Evolutionary conservation across 2,113 vertebrate genomes (phyloP), one percentile per base, ranked within the genome.

Genomic region (Otocyon megalotis): DNA sequence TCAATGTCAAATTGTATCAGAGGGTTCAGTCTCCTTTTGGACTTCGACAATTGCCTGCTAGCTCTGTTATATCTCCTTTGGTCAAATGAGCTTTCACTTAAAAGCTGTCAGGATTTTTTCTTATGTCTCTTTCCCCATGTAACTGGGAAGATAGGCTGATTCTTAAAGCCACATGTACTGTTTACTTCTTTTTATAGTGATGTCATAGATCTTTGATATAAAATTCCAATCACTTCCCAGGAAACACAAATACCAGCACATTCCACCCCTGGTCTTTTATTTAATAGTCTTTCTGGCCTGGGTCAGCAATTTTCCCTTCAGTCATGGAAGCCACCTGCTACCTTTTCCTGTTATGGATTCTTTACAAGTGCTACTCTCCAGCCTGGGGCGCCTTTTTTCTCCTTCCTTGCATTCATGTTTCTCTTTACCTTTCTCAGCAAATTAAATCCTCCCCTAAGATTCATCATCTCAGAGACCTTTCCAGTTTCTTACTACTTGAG

Each of bases 1-100:
- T 98, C 97, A 90, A n/a, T 97, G 96, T 98, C 97, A 93, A 60
- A 76, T 94, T 96, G 53, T 63, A 95, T 96, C 89, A 94, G 81
- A 93, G 60, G 26, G 76, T 63, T 96, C 7, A 58, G 85, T 93
- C 79, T 96, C 35, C 32, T 80, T 76, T 94, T 95, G 91, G 65
- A 94, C 74, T 8, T 5, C 16, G 74, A 0, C 32, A 90, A 32
- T 69, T 60, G 88, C 60, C 96, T 96, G 56, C 90, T 72, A 43
- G 15, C 12, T 95, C 32, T 67, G 32, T 96, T 92, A 67, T 37
- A 81, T 96, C 92, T 97, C 56, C 50, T 90, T 48, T 22, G 81
- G 86, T 85, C 76, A 93, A 96, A 95, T 82, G 62, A 96, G 74
- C 86, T 96, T 97, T 83, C 63, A 62, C 95, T 97, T 96, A 37